Conservation (phyloP, 2,888 invertebrate genomes). For the Clostera curtula region DNA sequence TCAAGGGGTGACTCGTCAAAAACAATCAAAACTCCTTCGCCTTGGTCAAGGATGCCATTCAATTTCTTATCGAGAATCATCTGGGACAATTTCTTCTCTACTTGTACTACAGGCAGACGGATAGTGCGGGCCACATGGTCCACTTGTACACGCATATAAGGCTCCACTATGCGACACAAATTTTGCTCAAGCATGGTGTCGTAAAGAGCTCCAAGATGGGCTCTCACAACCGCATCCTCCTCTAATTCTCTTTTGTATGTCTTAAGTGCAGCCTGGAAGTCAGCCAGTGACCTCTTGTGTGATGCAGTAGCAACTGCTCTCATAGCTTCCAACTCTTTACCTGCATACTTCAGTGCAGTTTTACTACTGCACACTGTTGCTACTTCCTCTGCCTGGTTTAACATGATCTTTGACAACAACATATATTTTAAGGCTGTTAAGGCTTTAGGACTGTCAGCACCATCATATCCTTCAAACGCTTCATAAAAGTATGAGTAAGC, state of each 20-base stretch:
- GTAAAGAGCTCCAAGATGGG: constrained; percentile 96
- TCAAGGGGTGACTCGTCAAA: constrained; percentile 96
- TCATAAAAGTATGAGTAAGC: constrained; percentile 99
- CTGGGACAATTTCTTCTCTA: constrained; percentile 99
- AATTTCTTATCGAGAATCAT: constrained; percentile 99
- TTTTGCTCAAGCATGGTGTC: constrained; percentile 99
- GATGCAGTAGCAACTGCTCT: constrained; percentile 96
- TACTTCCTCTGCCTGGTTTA: constrained; percentile 97
- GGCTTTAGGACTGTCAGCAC: constrained; percentile 93
- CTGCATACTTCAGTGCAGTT: constrained; percentile 96
- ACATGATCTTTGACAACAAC: constrained; percentile 98
- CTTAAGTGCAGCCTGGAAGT: constrained; percentile 93
- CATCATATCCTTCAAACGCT: constrained; percentile 99
- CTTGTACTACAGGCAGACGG: constrained; percentile 89
- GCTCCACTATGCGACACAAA: constrained; percentile 98
- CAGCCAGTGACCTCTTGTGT: constrained; percentile 96
- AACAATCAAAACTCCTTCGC: constrained; percentile 97
- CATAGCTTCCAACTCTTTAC: constrained; percentile 98
- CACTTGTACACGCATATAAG: constrained; percentile 97
- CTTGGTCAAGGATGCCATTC: constrained; percentile 98
- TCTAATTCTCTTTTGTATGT: constrained; percentile 92
- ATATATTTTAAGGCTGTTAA: constrained; percentile 98
- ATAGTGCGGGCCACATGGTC: constrained; percentile 94
- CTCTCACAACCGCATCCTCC: constrained; percentile 97
- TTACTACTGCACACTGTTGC: constrained; percentile 96